Base-by-base conservation (phyloP, 2,113 vertebrate genomes). In the Cromileptes altivelis region DNA sequence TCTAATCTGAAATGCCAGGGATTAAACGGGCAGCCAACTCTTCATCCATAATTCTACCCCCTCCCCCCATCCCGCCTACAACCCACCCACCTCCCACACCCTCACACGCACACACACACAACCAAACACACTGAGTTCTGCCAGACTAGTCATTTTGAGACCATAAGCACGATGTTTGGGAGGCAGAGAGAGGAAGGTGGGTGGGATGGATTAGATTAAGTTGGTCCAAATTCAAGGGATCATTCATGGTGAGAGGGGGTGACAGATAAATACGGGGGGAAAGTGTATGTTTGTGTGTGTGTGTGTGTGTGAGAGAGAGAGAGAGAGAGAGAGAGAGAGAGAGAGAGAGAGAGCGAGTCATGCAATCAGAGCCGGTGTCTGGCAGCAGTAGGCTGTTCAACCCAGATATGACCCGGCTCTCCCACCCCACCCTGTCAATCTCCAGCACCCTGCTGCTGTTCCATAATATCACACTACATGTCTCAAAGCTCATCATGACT, bases 1-100 rank as follows among this genome's bases (percentile, higher is more conserved):
- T 91, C 89, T 95, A 95, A 96, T 96, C 95, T 94, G 90, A 92
- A 94, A 94, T 91, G 91, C 83, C 3, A 73, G 68, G 93, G 93
- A 95, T 95, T 95, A 94, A 91, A 87, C 86, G 71, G 82, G 56
- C 89, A 72, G 89, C 83, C 92, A 88, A 82, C 84, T 87, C 91
- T 84, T 56, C 71, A 89, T 85, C 92, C 80, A 82, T 93, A 91
- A 94, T 90, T 91, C 91, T 84, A 74, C 84, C 82, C 55, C 58
- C 84, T 60, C 69, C 62, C 77, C 53, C 69, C 55, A 69, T 64
- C 55, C 69, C 25, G 52, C 17, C 45, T 27, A 52, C 61, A 63
- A 63, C 70, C 27, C 55, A 37, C 63, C 21, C 47, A 18, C 45
- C 18, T 52, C 80, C 23, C 30, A 33, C 78, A 47, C 77, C 74